Evolutionary conservation across 64 coral and sea anemone species (phyloP).

Genomic region (Montipora capricornis): DNA sequence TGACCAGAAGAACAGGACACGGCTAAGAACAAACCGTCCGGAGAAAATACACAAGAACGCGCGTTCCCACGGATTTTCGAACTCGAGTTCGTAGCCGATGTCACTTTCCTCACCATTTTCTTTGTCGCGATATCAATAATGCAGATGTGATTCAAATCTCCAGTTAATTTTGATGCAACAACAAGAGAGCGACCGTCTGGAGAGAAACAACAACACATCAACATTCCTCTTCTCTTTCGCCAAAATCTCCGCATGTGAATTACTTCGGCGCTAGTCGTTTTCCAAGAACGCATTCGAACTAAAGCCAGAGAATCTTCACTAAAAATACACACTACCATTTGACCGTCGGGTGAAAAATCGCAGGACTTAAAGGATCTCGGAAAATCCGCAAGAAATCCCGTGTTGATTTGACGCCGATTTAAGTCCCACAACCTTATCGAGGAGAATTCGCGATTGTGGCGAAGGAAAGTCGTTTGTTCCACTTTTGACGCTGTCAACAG

Average conservation of each 20-base stretch:
- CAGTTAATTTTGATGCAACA: slow-evolving; percentile 81
- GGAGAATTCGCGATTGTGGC: slow-evolving; percentile 92
- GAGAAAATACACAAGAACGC: slow-evolving; percentile 87
- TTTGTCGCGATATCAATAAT: slow-evolving; percentile 88
- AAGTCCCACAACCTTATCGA: slow-evolving; percentile 96
- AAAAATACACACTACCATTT: slow-evolving; percentile 91
- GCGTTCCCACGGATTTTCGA: slow-evolving; percentile 90
- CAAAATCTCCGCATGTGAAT: slow-evolving; percentile 95
- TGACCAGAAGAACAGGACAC: slow-evolving; percentile 82
- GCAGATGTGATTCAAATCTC: slow-evolving; percentile 90
- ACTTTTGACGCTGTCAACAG: slow-evolving; percentile 90
- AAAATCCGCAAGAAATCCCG: slow-evolving; percentile 92
- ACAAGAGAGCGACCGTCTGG: slow-evolving; percentile 91
- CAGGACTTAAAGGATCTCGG: slow-evolving; percentile 88
- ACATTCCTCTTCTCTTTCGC: slow-evolving; percentile 80
- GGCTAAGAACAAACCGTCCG: slow-evolving; percentile 85
- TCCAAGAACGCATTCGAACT: slow-evolving; percentile 96
- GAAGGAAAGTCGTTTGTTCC: slow-evolving; percentile 93
- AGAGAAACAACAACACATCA: slow-evolving; percentile 90
- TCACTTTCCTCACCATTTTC: slow-evolving; percentile 92
- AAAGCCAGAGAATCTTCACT: slow-evolving; percentile 89
- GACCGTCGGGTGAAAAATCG: slow-evolving; percentile 92
- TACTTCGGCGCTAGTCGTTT: slow-evolving; percentile 92
- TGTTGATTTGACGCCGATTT: slow-evolving; percentile 90
- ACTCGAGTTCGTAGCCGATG: slow-evolving; percentile 61